A percentile compares a stretch with the other conserved stretches of the same genome.
Conservation (phyloP, 2,888 invertebrate genomes). For the Drosophila atroscutellata region DNA sequence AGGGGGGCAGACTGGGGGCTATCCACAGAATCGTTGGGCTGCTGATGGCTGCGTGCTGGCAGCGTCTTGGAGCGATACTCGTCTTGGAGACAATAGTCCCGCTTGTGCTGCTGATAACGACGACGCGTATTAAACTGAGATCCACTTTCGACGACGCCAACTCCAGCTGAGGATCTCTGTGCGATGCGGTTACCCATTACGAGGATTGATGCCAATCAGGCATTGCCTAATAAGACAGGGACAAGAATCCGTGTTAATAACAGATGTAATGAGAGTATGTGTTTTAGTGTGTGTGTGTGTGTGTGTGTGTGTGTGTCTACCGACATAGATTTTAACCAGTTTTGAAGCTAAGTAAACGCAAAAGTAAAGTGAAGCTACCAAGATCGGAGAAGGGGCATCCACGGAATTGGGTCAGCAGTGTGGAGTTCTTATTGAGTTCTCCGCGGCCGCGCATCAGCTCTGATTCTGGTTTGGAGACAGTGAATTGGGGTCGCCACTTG, state of each 20-base stretch:
- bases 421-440: constrained; percentile 8
- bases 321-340: constrained; percentile 64
- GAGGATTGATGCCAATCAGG: constrained; percentile 51
- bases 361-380: constrained; percentile 71
- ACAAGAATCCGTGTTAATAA: constrained; percentile 52
- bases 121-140: constrained; percentile 64
- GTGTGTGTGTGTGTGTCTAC: constrained; percentile 22
- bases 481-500: constrained; percentile 59
- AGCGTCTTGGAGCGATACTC: constrained; percentile 79
- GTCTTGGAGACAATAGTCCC: constrained; percentile 64
- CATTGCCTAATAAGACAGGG: constrained; percentile 72
- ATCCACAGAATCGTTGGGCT: neutral
- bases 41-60: constrained; percentile 71
- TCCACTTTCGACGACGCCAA: constrained; percentile 26
- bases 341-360: constrained; percentile 49
- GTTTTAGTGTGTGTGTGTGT: constrained; percentile 1
- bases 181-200: constrained; percentile 69
- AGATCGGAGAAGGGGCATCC: constrained; percentile 55
- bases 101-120: constrained; percentile 73
- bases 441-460: neutral
- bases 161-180: constrained; percentile 30
- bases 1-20: constrained; percentile 14
- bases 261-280: neutral
- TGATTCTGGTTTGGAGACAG: constrained; percentile 28
- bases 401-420: constrained; percentile 71